Evolutionary conservation across 1,140 invertebrate genomes (phyloP).

Genomic region (Lanistes nyassanus): DNA sequence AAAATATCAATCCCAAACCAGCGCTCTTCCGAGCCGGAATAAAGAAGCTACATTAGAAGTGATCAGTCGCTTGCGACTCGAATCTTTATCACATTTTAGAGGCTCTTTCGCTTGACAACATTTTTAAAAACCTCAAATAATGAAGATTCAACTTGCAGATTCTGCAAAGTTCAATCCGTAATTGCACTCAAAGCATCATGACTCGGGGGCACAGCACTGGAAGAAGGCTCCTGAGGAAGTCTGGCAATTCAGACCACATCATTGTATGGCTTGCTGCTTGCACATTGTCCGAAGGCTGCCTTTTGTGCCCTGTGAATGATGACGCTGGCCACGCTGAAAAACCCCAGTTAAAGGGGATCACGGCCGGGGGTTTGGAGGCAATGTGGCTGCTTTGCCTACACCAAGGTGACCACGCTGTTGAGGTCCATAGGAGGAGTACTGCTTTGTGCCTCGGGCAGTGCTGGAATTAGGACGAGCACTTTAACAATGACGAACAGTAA

Average conservation of each 20-base stretch:
- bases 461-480: constrained; percentile 32
- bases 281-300: not conserved
- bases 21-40: too few relatives aligned
- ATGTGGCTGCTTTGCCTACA: constrained; percentile 47
- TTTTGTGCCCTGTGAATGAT: not conserved
- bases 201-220: not conserved
- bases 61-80: too few relatives aligned
- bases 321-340: too few relatives aligned
- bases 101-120: too few relatives aligned
- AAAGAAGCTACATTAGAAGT: too few relatives aligned
- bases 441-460: constrained; percentile 50
- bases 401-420: constrained; percentile 40
- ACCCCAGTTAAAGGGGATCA: too few relatives aligned
- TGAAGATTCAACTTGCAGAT: too few relatives aligned
- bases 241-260: not conserved
- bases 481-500: not conserved
- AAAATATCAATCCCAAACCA: too few relatives aligned
- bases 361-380: constrained; percentile 50
- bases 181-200: not conserved
- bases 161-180: too few relatives aligned
- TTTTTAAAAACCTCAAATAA: too few relatives aligned
- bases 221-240: not conserved
- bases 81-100: too few relatives aligned
- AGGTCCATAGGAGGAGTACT: constrained; percentile 59
- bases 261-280: not conserved